Conservation (phyloP, 2,113 vertebrate species). For the Tychaedon coryphoeus region DNA sequence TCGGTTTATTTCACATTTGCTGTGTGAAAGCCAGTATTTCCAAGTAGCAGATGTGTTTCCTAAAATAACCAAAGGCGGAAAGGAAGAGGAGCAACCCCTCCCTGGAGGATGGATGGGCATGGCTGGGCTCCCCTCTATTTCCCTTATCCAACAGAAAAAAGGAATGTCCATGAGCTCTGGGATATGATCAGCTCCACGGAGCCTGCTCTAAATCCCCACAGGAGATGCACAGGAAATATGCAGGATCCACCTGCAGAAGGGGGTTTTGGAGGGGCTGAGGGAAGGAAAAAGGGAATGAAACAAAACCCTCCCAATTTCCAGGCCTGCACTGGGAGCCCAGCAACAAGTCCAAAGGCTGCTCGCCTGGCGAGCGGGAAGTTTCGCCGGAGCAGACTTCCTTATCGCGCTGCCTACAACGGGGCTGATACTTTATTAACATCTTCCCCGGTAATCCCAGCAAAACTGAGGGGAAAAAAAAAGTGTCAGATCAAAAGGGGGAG, state of each 20-base stretch:
- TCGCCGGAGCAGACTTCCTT: slow-evolving; percentile 50
- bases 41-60: background rate
- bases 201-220: background rate
- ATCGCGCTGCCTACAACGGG: slow-evolving; percentile 42
- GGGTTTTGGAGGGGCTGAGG: background rate
- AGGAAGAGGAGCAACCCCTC: background rate
- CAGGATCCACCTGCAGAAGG: background rate
- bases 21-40: background rate
- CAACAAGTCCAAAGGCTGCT: slow-evolving; percentile 54
- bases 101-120: background rate
- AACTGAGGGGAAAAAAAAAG: slow-evolving; percentile 41
- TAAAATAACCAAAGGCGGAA: background rate
- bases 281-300: background rate
- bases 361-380: slow-evolving; percentile 27
- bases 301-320: background rate
- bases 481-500: slow-evolving; percentile 68
- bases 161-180: background rate
- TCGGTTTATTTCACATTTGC: accelerated
- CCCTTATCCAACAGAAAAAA: background rate
- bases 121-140: background rate
- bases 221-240: background rate
- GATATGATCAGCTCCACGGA: background rate
- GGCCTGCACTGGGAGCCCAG: background rate
- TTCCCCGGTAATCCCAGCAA: slow-evolving; percentile 44
- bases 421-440: slow-evolving; percentile 66